Base-by-base conservation (phyloP, 2,888 invertebrate genomes). In the Mermis nigrescens region DNA sequence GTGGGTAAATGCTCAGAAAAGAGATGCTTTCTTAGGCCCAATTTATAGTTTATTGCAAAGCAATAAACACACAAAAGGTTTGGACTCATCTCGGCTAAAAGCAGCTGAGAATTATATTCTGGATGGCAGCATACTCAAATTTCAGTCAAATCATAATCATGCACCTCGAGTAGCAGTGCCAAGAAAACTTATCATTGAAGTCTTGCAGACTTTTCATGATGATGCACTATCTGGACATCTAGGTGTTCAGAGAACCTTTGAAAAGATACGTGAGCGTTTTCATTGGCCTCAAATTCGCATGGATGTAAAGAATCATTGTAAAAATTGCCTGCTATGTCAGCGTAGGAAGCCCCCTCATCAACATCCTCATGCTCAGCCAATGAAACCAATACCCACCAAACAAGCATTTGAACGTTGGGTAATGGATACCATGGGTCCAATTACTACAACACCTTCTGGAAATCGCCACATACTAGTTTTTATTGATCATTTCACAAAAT, bases 391-490 rank as follows among this genome's bases (percentile, higher is more conserved):
- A 22, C 58, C 58, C 1, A 56, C 63, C 2, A 58, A 59, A n/a
- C 31, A 46, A 4, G 64, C 67, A 7, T 66, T 66, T 61, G 62
- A 67, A 31, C 58, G 62, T 29, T 52, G 65, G 2, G 55, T 62
- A 1, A 60, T 62, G 26, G 68, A 66, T 53, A 31, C 64, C 2
- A 19, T 65, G 27, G 68, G 67, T 1, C 66, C 66, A 0, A 57
- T 68, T 2, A 62, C 64, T 12, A n/a, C 3, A 0, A 62, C 63
- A 1, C 22, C 19, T 2, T 53, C 29, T 0, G 59, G 60, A 7
- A 64, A 67, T 26, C 60, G 62, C 46, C 66, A 66, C 31, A 61
- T 67, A 45, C 22, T 67, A 12, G 61, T 62, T 1, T 59, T 63
- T 1, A 62, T 61, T 19, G n/a, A n/a, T n/a, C n/a, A n/a, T n/a